phyloP scores from a whole-genome alignment of 2,113 vertebrate species.

The Struthidea cinerea region DNA sequence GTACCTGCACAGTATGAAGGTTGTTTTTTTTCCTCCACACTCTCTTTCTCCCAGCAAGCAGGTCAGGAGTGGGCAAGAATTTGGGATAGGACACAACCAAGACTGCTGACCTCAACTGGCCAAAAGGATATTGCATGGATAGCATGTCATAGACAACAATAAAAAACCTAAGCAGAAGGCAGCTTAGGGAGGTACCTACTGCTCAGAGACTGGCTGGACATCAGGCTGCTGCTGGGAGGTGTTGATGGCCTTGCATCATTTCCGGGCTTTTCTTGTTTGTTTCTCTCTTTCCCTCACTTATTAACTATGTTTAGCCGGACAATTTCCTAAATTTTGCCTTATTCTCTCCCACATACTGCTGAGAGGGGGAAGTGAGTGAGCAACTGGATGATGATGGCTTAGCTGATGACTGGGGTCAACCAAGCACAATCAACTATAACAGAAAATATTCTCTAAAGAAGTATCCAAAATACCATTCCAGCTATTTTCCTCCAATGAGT shows the following conservation, averaged over 20 bases:
- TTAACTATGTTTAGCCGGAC: not conserved
- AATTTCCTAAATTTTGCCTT: not conserved
- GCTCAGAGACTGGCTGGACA: not conserved
- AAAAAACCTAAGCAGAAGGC: not conserved
- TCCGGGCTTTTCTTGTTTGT: accelerated
- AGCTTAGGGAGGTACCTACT: accelerated
- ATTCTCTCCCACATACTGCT: not conserved
- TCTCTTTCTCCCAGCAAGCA: not conserved
- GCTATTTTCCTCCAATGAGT: not conserved
- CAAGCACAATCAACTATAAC: not conserved
- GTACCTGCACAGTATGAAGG: not conserved
- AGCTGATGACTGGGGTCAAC: not conserved
- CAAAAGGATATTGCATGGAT: not conserved
- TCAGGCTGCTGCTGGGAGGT: not conserved
- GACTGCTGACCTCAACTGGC: not conserved
- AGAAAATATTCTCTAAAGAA: not conserved
- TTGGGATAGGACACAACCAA: not conserved
- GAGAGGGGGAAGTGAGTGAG: not conserved
- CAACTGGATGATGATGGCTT: not conserved
- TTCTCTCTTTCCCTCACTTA: not conserved
- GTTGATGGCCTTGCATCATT: not conserved
- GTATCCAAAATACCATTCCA: not conserved
- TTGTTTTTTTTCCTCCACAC: not conserved
- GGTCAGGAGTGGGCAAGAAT: not conserved
- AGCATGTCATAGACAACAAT: not conserved